A percentile compares a stretch with the other conserved stretches of the same genome.
Evolutionary conservation across 2,113 vertebrate genomes (phyloP).

Genomic region (Daphoenositta chrysoptera): DNA sequence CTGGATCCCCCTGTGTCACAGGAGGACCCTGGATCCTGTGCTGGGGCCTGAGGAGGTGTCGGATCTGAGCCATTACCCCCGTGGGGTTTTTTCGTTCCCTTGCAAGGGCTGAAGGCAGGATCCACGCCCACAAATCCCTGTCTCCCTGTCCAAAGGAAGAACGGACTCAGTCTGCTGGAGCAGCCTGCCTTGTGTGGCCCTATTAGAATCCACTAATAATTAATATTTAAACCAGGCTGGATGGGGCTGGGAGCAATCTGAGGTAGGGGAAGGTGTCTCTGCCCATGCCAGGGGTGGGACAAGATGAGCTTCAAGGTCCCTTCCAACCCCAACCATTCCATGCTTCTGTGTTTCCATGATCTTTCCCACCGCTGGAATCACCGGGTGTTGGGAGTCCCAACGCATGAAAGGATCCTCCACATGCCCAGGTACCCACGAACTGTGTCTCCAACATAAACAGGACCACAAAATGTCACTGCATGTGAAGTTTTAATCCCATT

Average conservation of each 20-base stretch:
- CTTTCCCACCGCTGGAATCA: rapidly evolving
- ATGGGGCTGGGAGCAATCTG: neutral
- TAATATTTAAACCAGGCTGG: neutral
- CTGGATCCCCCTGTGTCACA: neutral
- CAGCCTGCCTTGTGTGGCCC: neutral
- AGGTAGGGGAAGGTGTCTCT: neutral
- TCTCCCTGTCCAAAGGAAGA: neutral
- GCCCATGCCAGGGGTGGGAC: neutral
- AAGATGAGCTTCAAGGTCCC: neutral
- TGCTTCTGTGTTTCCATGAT: rapidly evolving
- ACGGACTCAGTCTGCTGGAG: neutral
- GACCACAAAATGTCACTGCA: rapidly evolving
- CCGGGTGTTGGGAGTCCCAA: neutral
- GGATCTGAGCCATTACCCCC: rapidly evolving
- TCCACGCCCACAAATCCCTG: neutral
- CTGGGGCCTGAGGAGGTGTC: too few relatives aligned
- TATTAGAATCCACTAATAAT: neutral
- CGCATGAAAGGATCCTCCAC: neutral
- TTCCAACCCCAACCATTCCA: neutral
- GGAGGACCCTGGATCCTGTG: neutral
- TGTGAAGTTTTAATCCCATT: rapidly evolving
- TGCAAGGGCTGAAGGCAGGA: neutral
- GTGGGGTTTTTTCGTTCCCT: rapidly evolving
- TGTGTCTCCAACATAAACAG: rapidly evolving
- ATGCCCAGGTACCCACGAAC: rapidly evolving